Conservation (phyloP, 2,113 vertebrate genomes). For the Planiliza haematocheilus region DNA sequence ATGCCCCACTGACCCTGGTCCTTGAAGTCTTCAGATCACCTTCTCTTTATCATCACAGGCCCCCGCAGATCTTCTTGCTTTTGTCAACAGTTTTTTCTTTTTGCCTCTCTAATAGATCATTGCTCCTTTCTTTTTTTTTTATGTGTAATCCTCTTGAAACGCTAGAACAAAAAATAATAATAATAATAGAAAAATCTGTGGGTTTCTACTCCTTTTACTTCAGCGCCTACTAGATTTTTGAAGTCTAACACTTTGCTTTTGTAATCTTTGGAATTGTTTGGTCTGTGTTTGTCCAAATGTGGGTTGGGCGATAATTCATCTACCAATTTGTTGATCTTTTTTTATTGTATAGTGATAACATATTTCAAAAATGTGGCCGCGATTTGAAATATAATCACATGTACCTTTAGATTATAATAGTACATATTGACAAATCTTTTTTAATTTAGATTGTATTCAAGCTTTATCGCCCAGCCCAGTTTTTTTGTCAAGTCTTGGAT, state of each 20-base stretch:
- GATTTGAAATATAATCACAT: background rate
- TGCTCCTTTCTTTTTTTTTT: conserved; percentile 36
- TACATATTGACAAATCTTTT: too few relatives aligned
- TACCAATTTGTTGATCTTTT: background rate
- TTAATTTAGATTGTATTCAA: background rate
- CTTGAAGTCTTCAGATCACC: conserved; percentile 54
- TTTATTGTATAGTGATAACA: background rate
- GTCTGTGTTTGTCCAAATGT: conserved; percentile 12
- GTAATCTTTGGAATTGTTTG: conserved; percentile 48
- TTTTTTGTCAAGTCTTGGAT: conserved; percentile 14
- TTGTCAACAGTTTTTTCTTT: conserved; percentile 56
- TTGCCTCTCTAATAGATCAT: conserved; percentile 52
- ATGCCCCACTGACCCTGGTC: conserved; percentile 25
- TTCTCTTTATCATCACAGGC: conserved; percentile 52
- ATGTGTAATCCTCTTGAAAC: conserved; percentile 40
- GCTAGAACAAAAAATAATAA: conserved; percentile 7
- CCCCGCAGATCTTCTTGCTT: conserved; percentile 67
- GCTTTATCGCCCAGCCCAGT: conserved; percentile 54
- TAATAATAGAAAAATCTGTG: conserved; percentile 19
- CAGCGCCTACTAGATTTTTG: conserved; percentile 45
- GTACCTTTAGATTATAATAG: background rate
- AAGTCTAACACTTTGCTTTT: conserved; percentile 61
- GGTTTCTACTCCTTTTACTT: conserved; percentile 45
- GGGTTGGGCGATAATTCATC: conserved; percentile 51
- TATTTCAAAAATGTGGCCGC: background rate